These are phyloP conservation scores for Cyanoliseus patagonus DNA, from an alignment of 2,113 vertebrate species.

Conservation along the genomic window DNA sequence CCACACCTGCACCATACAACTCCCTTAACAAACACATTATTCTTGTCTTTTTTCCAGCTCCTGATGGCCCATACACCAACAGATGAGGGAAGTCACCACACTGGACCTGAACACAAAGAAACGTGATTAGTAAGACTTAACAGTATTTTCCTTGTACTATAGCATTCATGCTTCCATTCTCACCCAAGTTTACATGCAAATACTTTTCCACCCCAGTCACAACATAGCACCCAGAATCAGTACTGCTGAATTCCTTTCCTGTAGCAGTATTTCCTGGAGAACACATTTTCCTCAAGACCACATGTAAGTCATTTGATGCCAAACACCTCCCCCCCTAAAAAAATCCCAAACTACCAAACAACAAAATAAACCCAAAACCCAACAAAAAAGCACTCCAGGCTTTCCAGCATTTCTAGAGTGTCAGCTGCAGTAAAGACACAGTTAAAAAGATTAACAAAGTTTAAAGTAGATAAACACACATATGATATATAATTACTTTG, in stretches of 20 bases:
- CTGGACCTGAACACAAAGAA: slow-evolving; percentile 81
- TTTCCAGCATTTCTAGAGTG: neutral
- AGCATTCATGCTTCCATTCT: neutral
- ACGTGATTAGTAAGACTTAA: neutral
- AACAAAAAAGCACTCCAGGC: neutral
- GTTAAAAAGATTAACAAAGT: neutral
- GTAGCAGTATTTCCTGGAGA: neutral
- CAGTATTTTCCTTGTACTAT: fast-evolving
- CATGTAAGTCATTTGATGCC: neutral
- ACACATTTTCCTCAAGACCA: neutral
- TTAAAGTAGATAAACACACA: neutral
- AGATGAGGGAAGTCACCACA: slow-evolving; percentile 96
- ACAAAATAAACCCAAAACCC: neutral
- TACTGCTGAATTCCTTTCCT: neutral
- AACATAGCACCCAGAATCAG: neutral
- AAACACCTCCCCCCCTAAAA: neutral
- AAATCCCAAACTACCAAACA: neutral
- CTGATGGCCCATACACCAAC: slow-evolving; percentile 93
- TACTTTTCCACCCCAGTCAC: neutral
- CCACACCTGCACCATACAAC: slow-evolving; percentile 92
- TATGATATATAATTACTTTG: neutral
- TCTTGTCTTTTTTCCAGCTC: slow-evolving; percentile 96
- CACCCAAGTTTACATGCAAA: neutral
- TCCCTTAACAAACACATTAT: slow-evolving; percentile 96
- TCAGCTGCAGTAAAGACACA: neutral